Evolutionary conservation across 2,888 invertebrate genomes (phyloP).

Genomic region (Agrilus mali): DNA sequence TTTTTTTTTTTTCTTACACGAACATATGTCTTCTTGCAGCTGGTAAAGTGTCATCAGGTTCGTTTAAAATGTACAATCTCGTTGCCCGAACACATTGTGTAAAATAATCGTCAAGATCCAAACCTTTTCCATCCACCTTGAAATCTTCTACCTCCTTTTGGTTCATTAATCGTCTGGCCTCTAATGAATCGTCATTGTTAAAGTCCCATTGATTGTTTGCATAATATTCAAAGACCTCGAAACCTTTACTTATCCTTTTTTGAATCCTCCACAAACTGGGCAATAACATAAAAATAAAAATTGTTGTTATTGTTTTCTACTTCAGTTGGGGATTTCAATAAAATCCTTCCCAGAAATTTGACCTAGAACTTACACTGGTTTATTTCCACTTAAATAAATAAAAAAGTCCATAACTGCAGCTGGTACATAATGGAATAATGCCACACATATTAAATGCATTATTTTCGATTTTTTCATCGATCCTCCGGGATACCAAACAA

Average conservation of each 20-base stretch:
- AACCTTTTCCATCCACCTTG: conserved; percentile 54
- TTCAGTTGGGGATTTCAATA: background rate
- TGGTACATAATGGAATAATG: conserved; percentile 84
- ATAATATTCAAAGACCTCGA: conserved; percentile 84
- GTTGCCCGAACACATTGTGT: conserved; percentile 72
- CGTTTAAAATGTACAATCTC: conserved; percentile 69
- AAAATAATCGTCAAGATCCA: conserved; percentile 72
- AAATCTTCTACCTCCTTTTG: conserved; percentile 51
- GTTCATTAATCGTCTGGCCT: conserved; percentile 48
- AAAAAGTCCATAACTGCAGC: conserved; percentile 74
- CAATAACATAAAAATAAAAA: background rate
- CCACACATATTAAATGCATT: conserved; percentile 67
- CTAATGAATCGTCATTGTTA: conserved; percentile 52
- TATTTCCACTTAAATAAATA: conserved; percentile 68
- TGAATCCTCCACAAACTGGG: conserved; percentile 69
- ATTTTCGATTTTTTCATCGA: conserved; percentile 71
- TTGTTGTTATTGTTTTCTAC: no score
- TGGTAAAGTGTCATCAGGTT: conserved; percentile 66
- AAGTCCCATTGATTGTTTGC: conserved; percentile 89
- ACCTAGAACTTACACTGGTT: conserved; percentile 61
- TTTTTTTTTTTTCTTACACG: conserved; percentile 43
- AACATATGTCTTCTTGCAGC: conserved; percentile 68
- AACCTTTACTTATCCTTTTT: conserved; percentile 70
- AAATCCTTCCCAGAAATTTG: background rate
- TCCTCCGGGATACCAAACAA: conserved; percentile 74